Evolutionary conservation across 64 coral and sea anemone genomes (phyloP), one percentile per base, ranked within the genome.

Genomic region (Stichodactyla helianthus): DNA sequence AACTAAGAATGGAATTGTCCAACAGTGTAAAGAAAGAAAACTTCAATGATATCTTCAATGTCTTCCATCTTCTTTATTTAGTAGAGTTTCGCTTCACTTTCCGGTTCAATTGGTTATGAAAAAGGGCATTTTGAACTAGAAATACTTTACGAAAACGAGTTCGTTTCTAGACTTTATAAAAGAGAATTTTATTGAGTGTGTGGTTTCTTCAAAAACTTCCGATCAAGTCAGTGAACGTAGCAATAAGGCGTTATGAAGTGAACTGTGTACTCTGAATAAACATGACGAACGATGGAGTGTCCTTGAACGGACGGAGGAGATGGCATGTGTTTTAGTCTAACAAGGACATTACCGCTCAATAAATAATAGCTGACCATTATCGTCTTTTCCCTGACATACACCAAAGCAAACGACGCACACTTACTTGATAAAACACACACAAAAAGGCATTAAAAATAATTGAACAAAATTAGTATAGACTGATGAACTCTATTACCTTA

Each of bases 381-480:
- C n/a, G 68, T 12, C 68, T 74, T 74, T 74, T 74, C 68, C 17
- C 26, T 74, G 68, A 74, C 68, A 74, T 74, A 74, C 14, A 74
- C 68, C 22, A 9, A 74, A 74, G 68, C 26, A 74, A 74, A 74
- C 68, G 26, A 74, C 68, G n/a, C 22, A 74, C 68, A 26, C 12
- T 35, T 27, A 74, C 22, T 27, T 74, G 25, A 31, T 74, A 74
- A 74, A 74, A 31, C 25, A 27, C 23, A 31, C 68, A n/a, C 68
- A 74, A 74, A 44, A 74, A 31, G 68, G 12, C 68, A 74, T 74
- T 74, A 74, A 31, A 9, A 74, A 74, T 58, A 74, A 74, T 74
- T 74, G 11, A 31, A 31, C 20, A 9, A 74, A 74, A 74, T 74
- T 74, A 74, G 23, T 74, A 12, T 5, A 74, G 27, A 74, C 25